phyloP scores from a whole-genome alignment of 2,113 vertebrate species.

The Trochalopteron elliotii region DNA sequence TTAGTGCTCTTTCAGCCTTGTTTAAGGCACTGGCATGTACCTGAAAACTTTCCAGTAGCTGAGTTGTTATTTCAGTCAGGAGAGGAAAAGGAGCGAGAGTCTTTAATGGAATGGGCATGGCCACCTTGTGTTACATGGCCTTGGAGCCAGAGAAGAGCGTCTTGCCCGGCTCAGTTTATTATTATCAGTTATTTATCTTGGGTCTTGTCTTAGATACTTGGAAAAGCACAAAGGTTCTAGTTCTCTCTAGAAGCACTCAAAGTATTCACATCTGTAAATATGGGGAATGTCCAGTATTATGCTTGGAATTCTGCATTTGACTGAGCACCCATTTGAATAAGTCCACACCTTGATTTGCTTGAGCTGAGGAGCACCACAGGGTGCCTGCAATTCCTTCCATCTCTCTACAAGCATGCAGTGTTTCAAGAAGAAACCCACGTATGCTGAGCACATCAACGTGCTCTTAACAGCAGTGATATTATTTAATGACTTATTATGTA shows the following conservation, averaged over 20 bases:
- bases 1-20: background rate
- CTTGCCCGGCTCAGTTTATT: background rate
- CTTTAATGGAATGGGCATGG: background rate
- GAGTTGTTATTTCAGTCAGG: background rate
- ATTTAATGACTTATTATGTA: conserved; percentile 33
- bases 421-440: background rate
- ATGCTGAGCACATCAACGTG: background rate
- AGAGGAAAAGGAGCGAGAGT: background rate
- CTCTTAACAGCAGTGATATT: background rate
- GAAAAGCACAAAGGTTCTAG: background rate
- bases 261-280: background rate
- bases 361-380: background rate
- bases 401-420: background rate
- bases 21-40: background rate
- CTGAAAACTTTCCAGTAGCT: background rate
- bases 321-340: background rate
- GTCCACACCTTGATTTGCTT: background rate
- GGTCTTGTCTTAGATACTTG: background rate
- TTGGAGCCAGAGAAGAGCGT: background rate
- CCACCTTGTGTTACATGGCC: background rate
- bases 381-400: background rate
- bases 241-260: background rate
- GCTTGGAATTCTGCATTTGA: background rate
- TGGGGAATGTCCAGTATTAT: background rate
- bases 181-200: background rate